A percentile compares a stretch with the other conserved stretches of the same genome.
phyloP scores from a whole-genome alignment of 1,140 invertebrate genomes.

The Augochlora pura region DNA sequence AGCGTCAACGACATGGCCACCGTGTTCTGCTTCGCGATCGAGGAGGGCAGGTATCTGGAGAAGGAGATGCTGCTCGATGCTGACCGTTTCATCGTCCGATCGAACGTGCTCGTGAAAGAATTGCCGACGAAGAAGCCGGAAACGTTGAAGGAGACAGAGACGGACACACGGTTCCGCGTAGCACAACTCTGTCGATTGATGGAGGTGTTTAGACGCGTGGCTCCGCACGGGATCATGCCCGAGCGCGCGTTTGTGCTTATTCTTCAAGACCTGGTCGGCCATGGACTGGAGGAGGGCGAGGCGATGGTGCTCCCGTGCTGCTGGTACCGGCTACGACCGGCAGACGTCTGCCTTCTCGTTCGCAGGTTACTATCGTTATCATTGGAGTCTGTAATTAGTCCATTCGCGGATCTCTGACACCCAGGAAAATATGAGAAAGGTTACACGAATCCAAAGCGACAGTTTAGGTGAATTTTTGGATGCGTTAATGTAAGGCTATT shows the following conservation, averaged over 20 bases:
- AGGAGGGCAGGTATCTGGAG: slow-evolving; percentile 77
- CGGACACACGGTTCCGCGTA: slow-evolving; percentile 76
- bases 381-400: too few species aligned
- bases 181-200: slow-evolving; percentile 79
- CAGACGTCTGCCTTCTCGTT: slow-evolving; percentile 78
- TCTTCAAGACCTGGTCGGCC: slow-evolving; percentile 81
- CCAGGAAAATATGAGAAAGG: too few species aligned
- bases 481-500: too few species aligned
- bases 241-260: slow-evolving; percentile 80
- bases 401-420: too few species aligned
- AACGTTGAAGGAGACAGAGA: slow-evolving; percentile 53
- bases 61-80: slow-evolving; percentile 78
- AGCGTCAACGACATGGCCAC: slow-evolving; percentile 80
- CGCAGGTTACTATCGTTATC: slow-evolving; percentile 18
- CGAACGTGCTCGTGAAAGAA: slow-evolving; percentile 74
- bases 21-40: slow-evolving; percentile 81
- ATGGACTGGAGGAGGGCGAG: slow-evolving; percentile 76
- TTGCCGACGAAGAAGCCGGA: slow-evolving; percentile 49
- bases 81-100: slow-evolving; percentile 77
- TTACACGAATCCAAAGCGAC: too few species aligned
- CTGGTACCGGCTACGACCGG: slow-evolving; percentile 80
- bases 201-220: slow-evolving; percentile 79
- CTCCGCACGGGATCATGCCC: slow-evolving; percentile 80
- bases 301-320: slow-evolving; percentile 76
- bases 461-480: too few species aligned